Percentiles rank a stretch among this genome's conserved stretches.
Evolutionary conservation across 2,797 vertebrate species (phyloP).

Genomic region (Peromyscus aztecus): DNA sequence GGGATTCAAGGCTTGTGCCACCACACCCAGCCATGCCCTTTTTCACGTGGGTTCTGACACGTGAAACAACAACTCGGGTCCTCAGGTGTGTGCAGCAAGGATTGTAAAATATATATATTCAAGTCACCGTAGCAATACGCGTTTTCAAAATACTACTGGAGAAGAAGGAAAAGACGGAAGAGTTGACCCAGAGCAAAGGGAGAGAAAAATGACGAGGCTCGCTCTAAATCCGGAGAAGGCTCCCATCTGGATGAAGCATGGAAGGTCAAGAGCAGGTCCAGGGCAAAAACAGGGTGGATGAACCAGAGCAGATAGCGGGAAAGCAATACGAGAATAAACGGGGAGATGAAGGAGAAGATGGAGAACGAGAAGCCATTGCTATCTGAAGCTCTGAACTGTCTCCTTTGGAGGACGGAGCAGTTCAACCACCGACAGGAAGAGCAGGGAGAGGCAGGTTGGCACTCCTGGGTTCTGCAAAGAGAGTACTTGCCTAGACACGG

Average conservation of each 20-base stretch:
- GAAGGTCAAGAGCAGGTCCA: not conserved
- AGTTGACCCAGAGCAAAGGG: not conserved
- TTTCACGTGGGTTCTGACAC: not conserved
- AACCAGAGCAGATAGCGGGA: not conserved
- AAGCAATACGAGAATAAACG: not conserved
- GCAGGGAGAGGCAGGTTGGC: too few relatives aligned
- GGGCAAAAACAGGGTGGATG: not conserved
- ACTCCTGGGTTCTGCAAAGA: too few relatives aligned
- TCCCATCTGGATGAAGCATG: not conserved
- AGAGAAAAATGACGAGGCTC: not conserved
- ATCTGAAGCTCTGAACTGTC: not conserved
- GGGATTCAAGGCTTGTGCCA: not conserved
- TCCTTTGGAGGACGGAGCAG: not conserved
- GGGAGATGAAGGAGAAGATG: not conserved
- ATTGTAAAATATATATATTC: not conserved
- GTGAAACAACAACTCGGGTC: not conserved
- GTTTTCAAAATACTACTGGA: not conserved
- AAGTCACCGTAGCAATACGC: not conserved
- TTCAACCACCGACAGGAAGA: not conserved
- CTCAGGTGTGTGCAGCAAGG: not conserved
- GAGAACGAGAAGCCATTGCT: not conserved
- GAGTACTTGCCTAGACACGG: accelerated
- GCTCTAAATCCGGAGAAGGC: not conserved
- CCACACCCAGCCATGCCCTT: not conserved
- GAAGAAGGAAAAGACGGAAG: not conserved